phyloP scores from a whole-genome alignment of 2,888 invertebrate species.

The Epistrophe eligans region DNA sequence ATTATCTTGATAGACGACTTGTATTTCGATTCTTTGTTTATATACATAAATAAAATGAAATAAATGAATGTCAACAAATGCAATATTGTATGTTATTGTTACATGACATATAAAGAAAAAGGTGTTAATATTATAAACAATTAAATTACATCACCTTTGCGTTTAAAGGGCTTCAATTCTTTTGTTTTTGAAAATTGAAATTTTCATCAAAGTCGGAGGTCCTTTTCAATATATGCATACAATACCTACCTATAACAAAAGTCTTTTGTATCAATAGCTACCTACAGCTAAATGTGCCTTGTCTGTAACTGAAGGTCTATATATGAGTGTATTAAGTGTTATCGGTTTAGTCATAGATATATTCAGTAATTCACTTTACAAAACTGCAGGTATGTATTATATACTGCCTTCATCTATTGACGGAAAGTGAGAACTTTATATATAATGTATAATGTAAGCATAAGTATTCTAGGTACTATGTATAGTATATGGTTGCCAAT shows the following conservation, averaged over 20 bases:
- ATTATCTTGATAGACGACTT: no score
- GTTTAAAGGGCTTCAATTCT: not conserved
- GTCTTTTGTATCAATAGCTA: constrained; percentile 5
- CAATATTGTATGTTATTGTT: no score
- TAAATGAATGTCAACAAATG: no score
- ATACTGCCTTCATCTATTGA: not conserved
- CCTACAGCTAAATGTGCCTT: constrained; percentile 31
- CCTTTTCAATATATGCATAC: constrained; percentile 9
- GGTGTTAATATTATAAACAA: not conserved
- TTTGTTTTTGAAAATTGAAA: constrained; percentile 53
- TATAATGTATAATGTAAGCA: not conserved
- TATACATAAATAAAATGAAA: no score
- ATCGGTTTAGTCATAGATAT: not conserved
- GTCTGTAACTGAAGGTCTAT: not conserved
- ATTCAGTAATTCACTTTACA: not conserved
- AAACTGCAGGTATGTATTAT: not conserved
- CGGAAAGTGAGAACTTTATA: not conserved
- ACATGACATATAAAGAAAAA: not conserved
- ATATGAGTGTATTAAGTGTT: constrained; percentile 1
- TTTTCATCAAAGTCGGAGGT: constrained; percentile 14
- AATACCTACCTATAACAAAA: not conserved
- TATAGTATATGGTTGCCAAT: not conserved
- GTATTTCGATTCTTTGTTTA: no score
- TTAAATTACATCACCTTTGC: not conserved
- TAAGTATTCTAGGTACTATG: no score